Percentiles rank a stretch among this genome's conserved stretches.
These are phyloP conservation scores for Drosophila stalkeri DNA, from an alignment of 2,888 invertebrate genomes.

Conservation along the genomic window DNA sequence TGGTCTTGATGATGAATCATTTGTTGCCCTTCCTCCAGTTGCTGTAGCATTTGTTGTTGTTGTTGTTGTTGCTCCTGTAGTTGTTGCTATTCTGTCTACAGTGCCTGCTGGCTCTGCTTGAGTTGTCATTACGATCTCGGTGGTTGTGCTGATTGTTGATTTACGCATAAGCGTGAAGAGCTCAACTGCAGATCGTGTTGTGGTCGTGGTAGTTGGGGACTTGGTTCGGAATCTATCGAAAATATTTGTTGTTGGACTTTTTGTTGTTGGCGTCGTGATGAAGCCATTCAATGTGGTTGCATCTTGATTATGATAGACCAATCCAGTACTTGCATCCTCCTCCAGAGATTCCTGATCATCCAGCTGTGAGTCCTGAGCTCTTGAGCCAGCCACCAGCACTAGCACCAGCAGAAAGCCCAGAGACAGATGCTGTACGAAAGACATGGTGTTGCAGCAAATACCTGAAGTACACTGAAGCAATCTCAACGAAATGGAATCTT, in stretches of 20 bases:
- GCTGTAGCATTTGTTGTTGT: neutral
- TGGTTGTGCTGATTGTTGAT: neutral
- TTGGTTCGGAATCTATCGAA: constrained; percentile 19
- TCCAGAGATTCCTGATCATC: neutral
- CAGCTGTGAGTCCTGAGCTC: neutral
- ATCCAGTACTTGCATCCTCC: neutral
- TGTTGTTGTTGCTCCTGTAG: neutral
- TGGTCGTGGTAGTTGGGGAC: neutral
- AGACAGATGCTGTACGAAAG: constrained; percentile 4
- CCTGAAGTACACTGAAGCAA: constrained; percentile 10
- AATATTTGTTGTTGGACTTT: constrained; percentile 16
- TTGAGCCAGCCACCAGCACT: neutral
- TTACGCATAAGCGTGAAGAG: neutral
- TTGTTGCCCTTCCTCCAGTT: neutral
- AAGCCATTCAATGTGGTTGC: neutral
- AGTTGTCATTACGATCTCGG: neutral
- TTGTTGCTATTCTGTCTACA: neutral
- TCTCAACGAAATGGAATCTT: constrained; percentile 9
- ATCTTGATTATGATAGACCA: neutral
- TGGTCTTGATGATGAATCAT: neutral
- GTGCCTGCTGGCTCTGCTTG: neutral
- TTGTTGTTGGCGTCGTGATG: constrained; percentile 9
- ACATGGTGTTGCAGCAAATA: constrained; percentile 28
- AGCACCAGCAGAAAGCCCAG: constrained; percentile 6
- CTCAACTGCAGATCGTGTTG: constrained; percentile 10